These are phyloP conservation scores for Chrysolina oricalcia DNA, from an alignment of 2,888 invertebrate genomes.

Conservation along the genomic window DNA sequence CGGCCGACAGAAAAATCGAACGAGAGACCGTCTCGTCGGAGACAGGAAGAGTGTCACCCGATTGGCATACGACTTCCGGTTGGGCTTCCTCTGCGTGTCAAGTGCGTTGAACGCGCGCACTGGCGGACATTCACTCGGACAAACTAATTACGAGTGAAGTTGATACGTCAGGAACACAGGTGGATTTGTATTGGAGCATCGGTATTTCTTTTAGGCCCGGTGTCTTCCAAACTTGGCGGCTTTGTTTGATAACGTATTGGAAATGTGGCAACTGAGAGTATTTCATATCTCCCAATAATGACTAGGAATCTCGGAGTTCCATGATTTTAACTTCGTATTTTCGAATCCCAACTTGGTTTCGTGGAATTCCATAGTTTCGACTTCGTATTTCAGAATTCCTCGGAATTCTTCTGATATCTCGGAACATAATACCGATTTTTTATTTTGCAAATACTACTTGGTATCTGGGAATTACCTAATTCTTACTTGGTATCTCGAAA, in stretches of 20 bases:
- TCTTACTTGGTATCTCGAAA: no score
- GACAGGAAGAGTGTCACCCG: conserved; percentile 10
- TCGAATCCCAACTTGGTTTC: no score
- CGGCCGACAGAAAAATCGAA: neutral
- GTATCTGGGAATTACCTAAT: no score
- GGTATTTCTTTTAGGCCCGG: neutral
- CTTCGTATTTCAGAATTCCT: no score
- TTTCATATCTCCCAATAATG: no score
- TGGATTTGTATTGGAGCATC: neutral
- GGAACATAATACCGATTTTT: no score
- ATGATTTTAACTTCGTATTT: no score
- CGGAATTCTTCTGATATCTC: no score
- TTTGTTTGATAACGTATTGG: neutral
- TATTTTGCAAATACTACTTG: no score
- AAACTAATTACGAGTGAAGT: neutral
- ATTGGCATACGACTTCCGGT: neutral
- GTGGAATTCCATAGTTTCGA: no score
- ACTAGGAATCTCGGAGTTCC: no score
- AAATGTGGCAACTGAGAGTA: no score
- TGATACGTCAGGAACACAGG: neutral
- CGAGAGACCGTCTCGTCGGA: neutral
- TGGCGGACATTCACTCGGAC: conserved; percentile 5
- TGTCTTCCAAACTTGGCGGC: neutral
- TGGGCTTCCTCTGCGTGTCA: neutral
- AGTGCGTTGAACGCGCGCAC: conserved; percentile 12